Conservation (phyloP, 2,113 vertebrate species). For the human (Homo sapiens) region GRCh38 chr16:17458501-17459000, state of each 20-base stretch:
- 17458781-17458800: background rate
- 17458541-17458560: background rate
- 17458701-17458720: fast-evolving
- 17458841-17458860: background rate
- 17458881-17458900: background rate
- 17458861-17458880: background rate
- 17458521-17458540: background rate
- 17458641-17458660: background rate
- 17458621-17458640: background rate
- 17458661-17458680: background rate
- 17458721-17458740: background rate
- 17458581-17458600: background rate
- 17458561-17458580: background rate
- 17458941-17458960: fast-evolving
- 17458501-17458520: fast-evolving
- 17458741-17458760: background rate
- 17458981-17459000: background rate
- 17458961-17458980: background rate
- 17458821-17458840: background rate
- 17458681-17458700: background rate
- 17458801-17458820: background rate
- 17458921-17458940: fast-evolving
- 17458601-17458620: background rate
- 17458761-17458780: background rate
- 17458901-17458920: background rate